Evolutionary conservation across 2,888 invertebrate species (phyloP).

Genomic region (Anoplius nigerrimus): DNA sequence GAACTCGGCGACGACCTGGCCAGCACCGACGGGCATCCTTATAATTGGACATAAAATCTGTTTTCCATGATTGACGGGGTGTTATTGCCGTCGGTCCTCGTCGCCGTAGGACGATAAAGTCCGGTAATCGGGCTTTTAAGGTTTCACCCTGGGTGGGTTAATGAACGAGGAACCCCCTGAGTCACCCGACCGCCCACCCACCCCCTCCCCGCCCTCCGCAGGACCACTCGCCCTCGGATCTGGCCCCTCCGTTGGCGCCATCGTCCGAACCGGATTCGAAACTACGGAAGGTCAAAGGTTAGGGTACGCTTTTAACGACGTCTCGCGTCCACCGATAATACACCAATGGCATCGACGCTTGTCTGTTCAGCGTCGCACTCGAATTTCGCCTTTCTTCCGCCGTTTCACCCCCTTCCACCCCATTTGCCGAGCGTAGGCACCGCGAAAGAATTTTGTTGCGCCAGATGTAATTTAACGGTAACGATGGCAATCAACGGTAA

Average conservation of each 20-base stretch:
- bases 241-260: slow-evolving; percentile 1
- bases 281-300: slow-evolving; percentile 34
- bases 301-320: slow-evolving; percentile 47
- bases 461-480: slow-evolving; percentile 49
- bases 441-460: slow-evolving; percentile 35
- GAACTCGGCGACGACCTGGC: not conserved
- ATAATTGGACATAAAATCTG: slow-evolving; percentile 63
- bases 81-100: slow-evolving; percentile 36
- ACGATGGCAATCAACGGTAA: slow-evolving; percentile 54
- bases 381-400: slow-evolving; percentile 2
- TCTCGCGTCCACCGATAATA: slow-evolving; percentile 24
- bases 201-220: slow-evolving; percentile 5
- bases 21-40: slow-evolving; percentile 31
- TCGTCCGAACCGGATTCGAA: slow-evolving; percentile 14
- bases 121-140: slow-evolving; percentile 41
- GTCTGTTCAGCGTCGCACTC: not conserved
- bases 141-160: slow-evolving; percentile 26
- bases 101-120: slow-evolving; percentile 36
- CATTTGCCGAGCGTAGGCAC: not conserved
- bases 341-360: not conserved
- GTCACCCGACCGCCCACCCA: no score
- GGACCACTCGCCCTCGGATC: slow-evolving; percentile 23
- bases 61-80: slow-evolving; percentile 58
- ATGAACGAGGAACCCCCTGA: slow-evolving; percentile 27
- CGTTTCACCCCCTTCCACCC: not conserved